A percentile compares a stretch with the other conserved stretches of the same genome.
phyloP scores from a whole-genome alignment of 1,140 invertebrate genomes.

The Bombus affinis region DNA sequence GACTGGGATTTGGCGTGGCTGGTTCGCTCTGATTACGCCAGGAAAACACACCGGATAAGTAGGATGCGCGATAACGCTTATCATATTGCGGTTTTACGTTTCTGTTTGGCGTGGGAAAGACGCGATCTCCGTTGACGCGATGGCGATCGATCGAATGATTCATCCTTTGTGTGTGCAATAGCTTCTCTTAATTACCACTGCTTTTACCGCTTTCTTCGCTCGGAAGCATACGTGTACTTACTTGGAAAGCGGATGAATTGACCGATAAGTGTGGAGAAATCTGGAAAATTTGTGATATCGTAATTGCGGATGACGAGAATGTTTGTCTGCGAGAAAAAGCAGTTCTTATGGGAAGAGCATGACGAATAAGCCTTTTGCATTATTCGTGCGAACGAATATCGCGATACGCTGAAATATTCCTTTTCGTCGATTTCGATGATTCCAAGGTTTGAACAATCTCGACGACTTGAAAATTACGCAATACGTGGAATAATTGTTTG shows the following conservation, averaged over 20 bases:
- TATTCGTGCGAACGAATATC: no score
- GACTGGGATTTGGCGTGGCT: background rate
- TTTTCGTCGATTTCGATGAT: no score
- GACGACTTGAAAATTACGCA: background rate
- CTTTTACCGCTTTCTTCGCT: no score
- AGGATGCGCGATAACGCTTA: constrained; percentile 34
- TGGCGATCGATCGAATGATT: background rate
- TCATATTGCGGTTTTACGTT: background rate
- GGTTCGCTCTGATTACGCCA: background rate
- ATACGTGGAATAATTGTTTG: background rate
- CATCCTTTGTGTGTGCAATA: background rate
- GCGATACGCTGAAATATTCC: no score
- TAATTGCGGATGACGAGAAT: background rate
- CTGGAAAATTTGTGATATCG: background rate
- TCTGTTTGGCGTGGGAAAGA: background rate
- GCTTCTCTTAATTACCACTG: background rate
- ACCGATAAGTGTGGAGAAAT: background rate
- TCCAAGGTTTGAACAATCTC: no score
- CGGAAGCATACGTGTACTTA: background rate
- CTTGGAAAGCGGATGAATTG: background rate
- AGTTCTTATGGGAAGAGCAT: background rate
- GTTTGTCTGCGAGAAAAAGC: background rate
- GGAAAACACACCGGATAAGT: background rate
- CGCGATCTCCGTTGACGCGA: background rate
- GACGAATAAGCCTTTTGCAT: background rate